Conservation (phyloP, 2,797 vertebrate species). For the Natrix natrix region DNA sequence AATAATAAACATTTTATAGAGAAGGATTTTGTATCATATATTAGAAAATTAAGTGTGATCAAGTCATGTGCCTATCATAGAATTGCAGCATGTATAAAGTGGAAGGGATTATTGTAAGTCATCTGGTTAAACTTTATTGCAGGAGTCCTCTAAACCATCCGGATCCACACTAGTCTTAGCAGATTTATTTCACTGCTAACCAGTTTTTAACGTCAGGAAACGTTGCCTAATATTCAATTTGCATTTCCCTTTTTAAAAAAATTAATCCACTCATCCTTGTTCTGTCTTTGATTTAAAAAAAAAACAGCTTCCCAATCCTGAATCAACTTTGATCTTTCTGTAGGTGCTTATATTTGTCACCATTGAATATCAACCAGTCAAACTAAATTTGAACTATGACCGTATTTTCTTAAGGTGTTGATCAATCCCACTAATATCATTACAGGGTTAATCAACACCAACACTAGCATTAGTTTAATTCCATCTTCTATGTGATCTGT, state of each 20-base stretch:
- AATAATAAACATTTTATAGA: slow-evolving; percentile 38
- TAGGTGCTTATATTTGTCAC: background rate
- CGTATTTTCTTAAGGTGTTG: background rate
- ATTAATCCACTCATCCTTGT: background rate
- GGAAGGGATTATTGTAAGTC: background rate
- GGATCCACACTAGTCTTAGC: background rate
- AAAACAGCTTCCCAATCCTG: background rate
- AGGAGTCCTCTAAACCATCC: background rate
- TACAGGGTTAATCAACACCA: background rate
- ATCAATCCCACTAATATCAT: background rate
- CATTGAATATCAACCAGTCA: background rate
- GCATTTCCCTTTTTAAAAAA: background rate
- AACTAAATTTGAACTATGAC: background rate
- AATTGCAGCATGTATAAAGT: background rate
- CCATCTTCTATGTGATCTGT: background rate
- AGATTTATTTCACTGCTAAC: background rate
- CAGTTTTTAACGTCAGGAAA: background rate
- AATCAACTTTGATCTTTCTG: background rate
- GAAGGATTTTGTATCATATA: background rate
- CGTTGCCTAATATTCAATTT: background rate
- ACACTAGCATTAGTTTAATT: background rate
- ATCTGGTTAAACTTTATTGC: background rate
- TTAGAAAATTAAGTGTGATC: background rate
- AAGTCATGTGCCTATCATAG: background rate
- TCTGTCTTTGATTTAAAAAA: background rate